Evolutionary conservation across 1,140 invertebrate genomes (phyloP).

Genomic region (Chelonus insularis): DNA sequence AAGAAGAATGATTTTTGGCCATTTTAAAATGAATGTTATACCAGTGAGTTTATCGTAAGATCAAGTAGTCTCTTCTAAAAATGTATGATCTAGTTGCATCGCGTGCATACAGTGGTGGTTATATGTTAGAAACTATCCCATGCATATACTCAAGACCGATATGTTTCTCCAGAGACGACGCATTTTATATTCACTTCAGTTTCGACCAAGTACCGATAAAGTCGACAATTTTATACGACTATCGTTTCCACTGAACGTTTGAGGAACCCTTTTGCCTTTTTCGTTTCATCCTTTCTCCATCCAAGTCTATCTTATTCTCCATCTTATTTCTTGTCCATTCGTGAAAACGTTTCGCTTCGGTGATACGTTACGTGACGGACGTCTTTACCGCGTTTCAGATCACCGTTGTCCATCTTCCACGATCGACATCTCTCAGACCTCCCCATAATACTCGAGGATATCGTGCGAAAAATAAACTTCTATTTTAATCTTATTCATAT

Average conservation of each 20-base stretch:
- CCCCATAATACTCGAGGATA: conserved; percentile 3
- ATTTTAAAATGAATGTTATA: too few relatives aligned
- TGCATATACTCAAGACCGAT: conserved; percentile 21
- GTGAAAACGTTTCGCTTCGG: conserved; percentile 21
- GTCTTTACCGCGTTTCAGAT: conserved; percentile 24
- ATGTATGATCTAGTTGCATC: conserved; percentile 15
- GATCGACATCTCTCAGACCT: conserved; percentile 18
- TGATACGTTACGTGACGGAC: conserved; percentile 27
- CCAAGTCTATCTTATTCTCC: conserved; percentile 3
- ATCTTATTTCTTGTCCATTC: conserved; percentile 21
- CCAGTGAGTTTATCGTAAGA: too few relatives aligned
- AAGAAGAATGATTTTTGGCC: too few relatives aligned
- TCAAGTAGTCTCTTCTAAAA: background rate
- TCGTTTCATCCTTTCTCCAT: conserved; percentile 4
- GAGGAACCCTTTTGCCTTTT: conserved; percentile 1
- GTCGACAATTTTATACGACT: conserved; percentile 35
- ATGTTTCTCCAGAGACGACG: conserved; percentile 27
- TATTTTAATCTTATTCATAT: conserved; percentile 1
- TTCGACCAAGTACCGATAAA: conserved; percentile 36
- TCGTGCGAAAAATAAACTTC: conserved; percentile 21
- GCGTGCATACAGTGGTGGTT: background rate
- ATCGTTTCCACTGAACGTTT: conserved; percentile 23
- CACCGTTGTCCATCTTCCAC: conserved; percentile 29
- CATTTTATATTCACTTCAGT: conserved; percentile 38
- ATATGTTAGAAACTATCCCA: background rate